Evolutionary conservation across 2,113 vertebrate genomes (phyloP).

Genomic region (Melanocharis versteri): DNA sequence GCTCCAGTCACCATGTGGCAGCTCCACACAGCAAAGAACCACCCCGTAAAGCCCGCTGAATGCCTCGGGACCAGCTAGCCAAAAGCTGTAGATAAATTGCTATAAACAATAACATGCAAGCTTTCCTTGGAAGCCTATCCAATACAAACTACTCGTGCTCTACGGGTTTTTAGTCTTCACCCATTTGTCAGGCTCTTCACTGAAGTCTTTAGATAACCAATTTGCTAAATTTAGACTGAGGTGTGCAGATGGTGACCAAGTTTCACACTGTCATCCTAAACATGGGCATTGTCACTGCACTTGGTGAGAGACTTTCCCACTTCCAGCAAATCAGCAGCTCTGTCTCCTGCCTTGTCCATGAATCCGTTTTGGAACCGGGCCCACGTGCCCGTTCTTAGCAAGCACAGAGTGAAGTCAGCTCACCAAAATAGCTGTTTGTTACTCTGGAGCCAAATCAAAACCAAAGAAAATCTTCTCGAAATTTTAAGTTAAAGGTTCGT

Average conservation of each 20-base stretch:
- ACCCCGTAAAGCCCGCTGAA: not conserved
- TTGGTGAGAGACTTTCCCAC: not conserved
- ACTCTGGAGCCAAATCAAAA: not conserved
- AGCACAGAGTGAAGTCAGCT: not conserved
- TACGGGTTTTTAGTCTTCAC: fast-evolving
- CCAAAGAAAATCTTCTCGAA: not conserved
- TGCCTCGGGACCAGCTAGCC: not conserved
- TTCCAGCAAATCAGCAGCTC: not conserved
- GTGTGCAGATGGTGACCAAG: not conserved
- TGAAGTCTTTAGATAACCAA: not conserved
- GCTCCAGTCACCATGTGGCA: not conserved
- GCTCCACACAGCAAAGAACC: not conserved
- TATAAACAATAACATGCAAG: fast-evolving
- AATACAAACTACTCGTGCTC: fast-evolving
- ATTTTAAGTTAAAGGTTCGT: not conserved
- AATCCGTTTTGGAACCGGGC: fast-evolving
- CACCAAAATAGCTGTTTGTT: not conserved
- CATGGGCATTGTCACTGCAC: not conserved
- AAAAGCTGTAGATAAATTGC: fast-evolving
- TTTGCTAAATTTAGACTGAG: not conserved
- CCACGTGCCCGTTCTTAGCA: not conserved
- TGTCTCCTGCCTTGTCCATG: not conserved
- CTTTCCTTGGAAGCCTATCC: not conserved
- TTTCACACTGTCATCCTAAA: not conserved
- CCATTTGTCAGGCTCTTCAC: not conserved